A percentile compares a stretch with the other conserved stretches of the same genome.
phyloP scores from a whole-genome alignment of 1,140 invertebrate genomes.

The Hycleus cichorii region DNA sequence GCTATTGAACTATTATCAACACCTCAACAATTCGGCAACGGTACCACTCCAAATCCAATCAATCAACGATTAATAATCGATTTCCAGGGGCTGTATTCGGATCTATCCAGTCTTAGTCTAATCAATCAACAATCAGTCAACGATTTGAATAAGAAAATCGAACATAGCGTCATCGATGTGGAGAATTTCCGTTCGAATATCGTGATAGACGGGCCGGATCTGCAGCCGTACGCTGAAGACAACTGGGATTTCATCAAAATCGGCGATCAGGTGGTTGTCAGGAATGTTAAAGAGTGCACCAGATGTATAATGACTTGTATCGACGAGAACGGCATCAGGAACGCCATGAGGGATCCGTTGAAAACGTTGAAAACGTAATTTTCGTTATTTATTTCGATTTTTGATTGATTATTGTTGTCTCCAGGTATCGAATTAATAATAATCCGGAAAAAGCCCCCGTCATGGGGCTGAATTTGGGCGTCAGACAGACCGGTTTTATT shows the following conservation, averaged over 20 bases:
- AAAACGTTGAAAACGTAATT: conserved; percentile 47
- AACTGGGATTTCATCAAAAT: conserved; percentile 63
- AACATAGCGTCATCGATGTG: conserved; percentile 43
- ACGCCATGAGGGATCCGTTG: conserved; percentile 46
- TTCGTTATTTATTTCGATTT: neutral
- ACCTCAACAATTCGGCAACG: conserved; percentile 18
- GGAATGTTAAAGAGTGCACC: conserved; percentile 57
- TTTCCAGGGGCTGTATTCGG: conserved; percentile 26
- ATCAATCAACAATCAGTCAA: conserved; percentile 56
- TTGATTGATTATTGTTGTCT: conserved; percentile 9
- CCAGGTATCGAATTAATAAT: conserved; percentile 27
- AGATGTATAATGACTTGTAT: conserved; percentile 54
- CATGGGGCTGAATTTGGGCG: conserved; percentile 31
- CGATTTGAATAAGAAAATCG: conserved; percentile 54
- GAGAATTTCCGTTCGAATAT: conserved; percentile 62
- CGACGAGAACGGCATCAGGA: conserved; percentile 46
- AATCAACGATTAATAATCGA: no score
- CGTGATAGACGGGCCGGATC: conserved; percentile 49
- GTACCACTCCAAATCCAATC: conserved; percentile 1
- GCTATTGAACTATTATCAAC: conserved; percentile 26
- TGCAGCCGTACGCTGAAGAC: conserved; percentile 57
- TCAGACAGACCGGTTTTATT: conserved; percentile 26
- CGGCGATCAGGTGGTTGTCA: conserved; percentile 50
- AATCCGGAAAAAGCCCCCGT: conserved; percentile 24
- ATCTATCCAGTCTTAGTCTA: conserved; percentile 38